Base-by-base conservation (phyloP, 2,888 invertebrate species). In the Plutella xylostella region DNA sequence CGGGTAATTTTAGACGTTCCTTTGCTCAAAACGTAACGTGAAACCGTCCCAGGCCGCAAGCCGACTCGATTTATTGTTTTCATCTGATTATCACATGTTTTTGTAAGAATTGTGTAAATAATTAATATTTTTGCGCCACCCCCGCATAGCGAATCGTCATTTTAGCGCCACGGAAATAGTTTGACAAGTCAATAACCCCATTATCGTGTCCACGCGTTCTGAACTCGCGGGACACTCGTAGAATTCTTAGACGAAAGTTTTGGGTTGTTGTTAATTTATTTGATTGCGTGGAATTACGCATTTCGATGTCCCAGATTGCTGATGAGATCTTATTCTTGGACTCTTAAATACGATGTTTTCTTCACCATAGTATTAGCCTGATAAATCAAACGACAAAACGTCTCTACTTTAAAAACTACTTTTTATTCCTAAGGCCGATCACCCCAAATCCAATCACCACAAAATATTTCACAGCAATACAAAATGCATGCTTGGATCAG, bases 1-100 rank as follows among this genome's bases (percentile, higher is more conserved):
- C 72, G 72, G 73, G 82, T 82, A 82, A 83, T 82, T 83, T 83
- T 83, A 82, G 82, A 78, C 79, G 80, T 77, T 82, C 79, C 80
- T 80, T 82, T 80, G 80, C 82, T 82, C 77, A 77, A 80, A 82
- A 78, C 75, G 83, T 75, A 83, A 83, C 73, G 60, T 69, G 78
- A 83, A 68, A 80, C 66, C 73, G 75, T 74, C 80, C 78, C 80
- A 78, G 80, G 80, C 82, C 79, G 67, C 80, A 80, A 79, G 69
- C 67, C 75, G 74, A 67, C 72, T 68, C 69, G 73, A 77, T 79
- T 79, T 78, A 79, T 82, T 80, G 79, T 82, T 80, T 80, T 75
- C 75, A 75, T 74, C 67, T 72, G 73, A 76, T 76, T 72, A 72
- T 70, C 63, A 64, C 69, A 69, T 69, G 30, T 69, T 34, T 68